Evolutionary conservation across 2,797 vertebrate species (phyloP).

Genomic region (Microcaecilia unicolor): DNA sequence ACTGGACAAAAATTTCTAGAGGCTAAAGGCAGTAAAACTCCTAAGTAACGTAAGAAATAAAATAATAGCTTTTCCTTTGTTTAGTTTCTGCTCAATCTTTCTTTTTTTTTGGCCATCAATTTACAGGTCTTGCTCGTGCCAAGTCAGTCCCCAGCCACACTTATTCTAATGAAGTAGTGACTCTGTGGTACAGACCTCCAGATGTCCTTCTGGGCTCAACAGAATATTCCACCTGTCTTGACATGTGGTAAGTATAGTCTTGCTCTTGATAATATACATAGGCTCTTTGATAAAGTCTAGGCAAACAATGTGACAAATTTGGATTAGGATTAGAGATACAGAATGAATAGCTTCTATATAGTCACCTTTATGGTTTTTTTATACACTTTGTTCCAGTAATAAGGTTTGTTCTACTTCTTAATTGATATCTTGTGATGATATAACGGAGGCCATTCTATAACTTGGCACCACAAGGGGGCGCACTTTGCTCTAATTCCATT

Average conservation of each 20-base stretch:
- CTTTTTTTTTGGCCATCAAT: constrained; percentile 11
- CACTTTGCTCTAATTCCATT: no score
- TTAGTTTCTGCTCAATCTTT: constrained; percentile 8
- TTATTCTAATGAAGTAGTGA: constrained; percentile 95
- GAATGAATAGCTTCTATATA: not conserved
- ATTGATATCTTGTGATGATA: no score
- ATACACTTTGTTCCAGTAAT: no score
- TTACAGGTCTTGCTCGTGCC: constrained; percentile 82
- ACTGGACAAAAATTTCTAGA: not conserved
- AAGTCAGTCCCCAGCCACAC: constrained; percentile 96
- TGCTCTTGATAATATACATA: not conserved
- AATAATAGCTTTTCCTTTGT: no score
- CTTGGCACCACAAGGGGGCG: no score
- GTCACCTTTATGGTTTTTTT: not conserved
- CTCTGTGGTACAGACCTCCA: constrained; percentile 92
- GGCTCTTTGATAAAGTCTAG: not conserved
- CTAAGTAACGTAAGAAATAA: no score
- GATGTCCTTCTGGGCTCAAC: constrained; percentile 93
- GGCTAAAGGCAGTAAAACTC: no score
- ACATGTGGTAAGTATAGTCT: constrained; percentile 81
- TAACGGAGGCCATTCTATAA: no score
- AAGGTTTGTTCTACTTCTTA: no score
- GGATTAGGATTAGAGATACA: constrained; percentile 1
- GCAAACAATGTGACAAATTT: not conserved
- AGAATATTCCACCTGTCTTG: constrained; percentile 94